Evolutionary conservation across 2,113 vertebrate genomes (phyloP).

Genomic region (Naja naja): DNA sequence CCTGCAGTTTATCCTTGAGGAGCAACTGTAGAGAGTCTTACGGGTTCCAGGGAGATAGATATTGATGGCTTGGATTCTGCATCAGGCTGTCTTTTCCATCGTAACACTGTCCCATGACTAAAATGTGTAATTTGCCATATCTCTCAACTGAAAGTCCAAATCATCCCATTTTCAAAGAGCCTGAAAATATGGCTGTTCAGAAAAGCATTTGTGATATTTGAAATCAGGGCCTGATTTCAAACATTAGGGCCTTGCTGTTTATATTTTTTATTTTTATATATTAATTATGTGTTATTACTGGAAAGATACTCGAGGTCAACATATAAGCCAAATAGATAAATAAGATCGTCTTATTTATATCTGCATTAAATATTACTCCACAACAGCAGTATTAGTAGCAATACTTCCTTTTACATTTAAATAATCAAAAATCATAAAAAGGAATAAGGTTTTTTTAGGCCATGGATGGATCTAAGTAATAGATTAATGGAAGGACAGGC

Average conservation of each 20-base stretch:
- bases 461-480: not conserved
- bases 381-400: conserved; percentile 46
- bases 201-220: not conserved
- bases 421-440: conserved; percentile 31
- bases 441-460: conserved; percentile 15
- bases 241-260: not conserved
- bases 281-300: conserved; percentile 5
- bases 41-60: not conserved
- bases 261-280: not conserved
- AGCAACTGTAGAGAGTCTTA: not conserved
- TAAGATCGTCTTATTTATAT: conserved; percentile 40
- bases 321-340: not conserved
- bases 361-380: conserved; percentile 50
- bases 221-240: not conserved
- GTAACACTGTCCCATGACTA: not conserved
- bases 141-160: not conserved
- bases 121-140: too few relatives aligned
- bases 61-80: not conserved
- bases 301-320: conserved; percentile 11
- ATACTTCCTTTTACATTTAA: conserved; percentile 30
- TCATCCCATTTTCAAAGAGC: not conserved
- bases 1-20: not conserved
- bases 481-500: accelerated
- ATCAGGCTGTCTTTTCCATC: not conserved
- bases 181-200: not conserved